Conservation (phyloP, 2,888 invertebrate species). For the Pyrocoelia pectoralis region DNA sequence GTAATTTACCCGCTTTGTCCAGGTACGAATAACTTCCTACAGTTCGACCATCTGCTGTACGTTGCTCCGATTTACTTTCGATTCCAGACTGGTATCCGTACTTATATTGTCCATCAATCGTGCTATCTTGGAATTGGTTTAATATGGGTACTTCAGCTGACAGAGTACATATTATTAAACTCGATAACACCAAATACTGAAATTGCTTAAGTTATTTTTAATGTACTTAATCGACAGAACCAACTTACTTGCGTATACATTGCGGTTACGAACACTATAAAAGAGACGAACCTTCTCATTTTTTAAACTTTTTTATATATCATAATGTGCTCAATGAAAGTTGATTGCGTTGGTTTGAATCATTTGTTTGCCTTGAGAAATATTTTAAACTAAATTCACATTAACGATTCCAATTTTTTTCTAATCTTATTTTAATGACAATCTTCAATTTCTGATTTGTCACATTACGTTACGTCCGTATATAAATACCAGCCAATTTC, state of each 20-base stretch:
- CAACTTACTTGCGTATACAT: slow-evolving; percentile 7
- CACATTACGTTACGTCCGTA: background rate
- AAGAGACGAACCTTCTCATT: too few relatives aligned
- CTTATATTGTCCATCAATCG: slow-evolving; percentile 17
- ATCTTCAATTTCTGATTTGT: background rate
- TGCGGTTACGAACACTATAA: background rate
- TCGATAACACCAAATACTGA: slow-evolving; percentile 5
- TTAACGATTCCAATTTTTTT: background rate
- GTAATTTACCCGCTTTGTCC: slow-evolving; percentile 22
- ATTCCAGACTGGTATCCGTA: slow-evolving; percentile 27
- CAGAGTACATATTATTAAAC: background rate
- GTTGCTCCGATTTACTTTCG: slow-evolving; percentile 24
- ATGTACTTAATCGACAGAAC: too few relatives aligned
- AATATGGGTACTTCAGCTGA: slow-evolving; percentile 14
- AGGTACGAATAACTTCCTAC: slow-evolving; percentile 27
- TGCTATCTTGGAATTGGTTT: slow-evolving; percentile 11
- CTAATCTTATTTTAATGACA: slow-evolving; percentile 11
- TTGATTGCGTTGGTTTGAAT: slow-evolving; percentile 7
- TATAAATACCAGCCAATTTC: background rate
- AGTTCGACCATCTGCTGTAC: slow-evolving; percentile 28
- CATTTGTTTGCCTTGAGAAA: background rate
- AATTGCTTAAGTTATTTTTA: slow-evolving; percentile 1
- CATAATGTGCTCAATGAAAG: background rate
- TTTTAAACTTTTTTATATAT: background rate
- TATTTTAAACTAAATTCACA: background rate